Base-by-base conservation (phyloP, 2,888 invertebrate species). In the Cosmopolites sordidus region DNA sequence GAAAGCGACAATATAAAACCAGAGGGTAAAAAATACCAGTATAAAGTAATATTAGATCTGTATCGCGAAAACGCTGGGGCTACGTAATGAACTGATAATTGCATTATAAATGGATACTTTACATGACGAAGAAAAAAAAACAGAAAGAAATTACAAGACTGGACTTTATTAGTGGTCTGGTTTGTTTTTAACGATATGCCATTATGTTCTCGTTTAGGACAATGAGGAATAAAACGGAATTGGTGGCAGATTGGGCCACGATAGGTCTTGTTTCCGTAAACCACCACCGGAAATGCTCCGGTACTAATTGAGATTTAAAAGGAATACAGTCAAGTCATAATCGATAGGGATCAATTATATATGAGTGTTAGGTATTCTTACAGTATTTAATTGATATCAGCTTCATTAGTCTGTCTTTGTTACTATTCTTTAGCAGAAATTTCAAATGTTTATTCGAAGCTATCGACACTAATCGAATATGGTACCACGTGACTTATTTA, bases 31-130 rank as follows among this genome's bases (percentile, higher is more conserved):
- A 33, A 33, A 33, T 9, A 5, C 3, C 11, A 9, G 12, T 11
- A 33, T 11, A 11, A 11, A 33, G 12, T n/a, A 33, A 11, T 11
- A 33, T 33, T n/a, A 33, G 33, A 33, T 33, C 33, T 33, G n/a
- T 33, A 33, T 9, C 33, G 11, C 33, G n/a, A 33, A 12, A 12
- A 11, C 33, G 33, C 2, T 11, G 5, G 4, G 22, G 12, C 33
- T 11, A 11, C 29, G 33, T 68, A 69, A 69, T 66, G 67, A 65
- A 61, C 63, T 65, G 69, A 66, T 68, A 70, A 69, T 67, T 66
- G 62, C 65, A 61, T 68, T 67, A 68, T 70, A 69, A 71, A 70
- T 69, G 69, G 66, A 64, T 63, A 58, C 60, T 65, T 68, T 66
- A 62, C 69, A 70, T 71, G 71, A 67, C 66, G 60, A 60, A 62